Evolutionary conservation across 2,113 vertebrate genomes (phyloP).

Genomic region (Gallinago media): DNA sequence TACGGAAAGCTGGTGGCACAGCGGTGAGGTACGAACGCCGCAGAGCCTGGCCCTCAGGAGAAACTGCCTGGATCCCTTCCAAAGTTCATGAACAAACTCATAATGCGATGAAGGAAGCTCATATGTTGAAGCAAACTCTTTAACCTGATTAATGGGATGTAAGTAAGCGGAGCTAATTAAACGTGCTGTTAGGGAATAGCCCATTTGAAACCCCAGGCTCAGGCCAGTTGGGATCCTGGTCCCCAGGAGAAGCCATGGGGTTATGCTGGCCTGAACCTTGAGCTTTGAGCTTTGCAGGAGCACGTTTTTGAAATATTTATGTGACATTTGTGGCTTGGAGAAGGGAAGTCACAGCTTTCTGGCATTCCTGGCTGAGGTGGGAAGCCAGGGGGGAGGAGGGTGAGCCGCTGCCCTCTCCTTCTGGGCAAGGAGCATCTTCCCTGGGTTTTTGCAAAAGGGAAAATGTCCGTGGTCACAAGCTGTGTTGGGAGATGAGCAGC

Average conservation of each 20-base stretch:
- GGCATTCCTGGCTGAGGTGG: background rate
- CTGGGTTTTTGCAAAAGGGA: background rate
- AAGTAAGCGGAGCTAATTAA: constrained; percentile 62
- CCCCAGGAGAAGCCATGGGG: background rate
- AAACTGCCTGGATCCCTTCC: background rate
- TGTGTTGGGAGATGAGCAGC: background rate
- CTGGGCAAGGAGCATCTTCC: background rate
- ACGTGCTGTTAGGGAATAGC: background rate
- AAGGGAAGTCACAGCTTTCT: background rate
- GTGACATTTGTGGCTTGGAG: background rate
- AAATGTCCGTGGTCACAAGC: background rate
- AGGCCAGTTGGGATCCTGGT: background rate
- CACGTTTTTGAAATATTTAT: background rate
- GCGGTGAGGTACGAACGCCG: background rate
- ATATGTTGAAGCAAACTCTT: constrained; percentile 32
- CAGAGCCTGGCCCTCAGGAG: background rate
- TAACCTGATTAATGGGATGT: constrained; percentile 67
- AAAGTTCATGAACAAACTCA: background rate
- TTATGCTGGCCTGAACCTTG: background rate
- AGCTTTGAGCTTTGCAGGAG: background rate
- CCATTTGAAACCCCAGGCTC: rapidly evolving
- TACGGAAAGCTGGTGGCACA: background rate
- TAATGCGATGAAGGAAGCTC: constrained; percentile 27
- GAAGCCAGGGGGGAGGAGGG: background rate
- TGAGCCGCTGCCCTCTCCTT: background rate